Conservation (phyloP, 1,140 invertebrate species). For the Anagrus nilaparvatae region DNA sequence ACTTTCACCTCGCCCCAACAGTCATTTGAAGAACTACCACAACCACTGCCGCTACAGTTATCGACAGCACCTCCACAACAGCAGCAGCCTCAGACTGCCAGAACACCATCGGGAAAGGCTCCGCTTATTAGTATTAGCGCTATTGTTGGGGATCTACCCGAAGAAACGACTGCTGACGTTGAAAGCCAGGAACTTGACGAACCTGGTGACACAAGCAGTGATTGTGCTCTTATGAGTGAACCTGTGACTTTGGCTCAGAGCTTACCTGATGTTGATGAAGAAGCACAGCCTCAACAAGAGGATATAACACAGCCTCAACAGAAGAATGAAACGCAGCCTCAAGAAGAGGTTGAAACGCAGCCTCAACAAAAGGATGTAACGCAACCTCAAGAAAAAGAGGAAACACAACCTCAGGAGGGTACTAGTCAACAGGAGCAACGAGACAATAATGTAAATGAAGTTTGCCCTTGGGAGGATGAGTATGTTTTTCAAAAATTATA, state of each 20-base stretch:
- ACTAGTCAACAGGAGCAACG: slow-evolving; percentile 30
- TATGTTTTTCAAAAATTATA: slow-evolving; percentile 62
- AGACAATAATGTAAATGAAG: slow-evolving; percentile 58
- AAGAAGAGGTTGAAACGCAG: slow-evolving; percentile 15
- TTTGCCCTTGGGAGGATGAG: slow-evolving; percentile 85
- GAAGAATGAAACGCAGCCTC: neutral
- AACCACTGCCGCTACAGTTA: neutral
- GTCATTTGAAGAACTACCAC: slow-evolving; percentile 27
- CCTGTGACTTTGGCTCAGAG: slow-evolving; percentile 11
- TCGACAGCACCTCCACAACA: slow-evolving; percentile 11
- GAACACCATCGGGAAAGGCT: slow-evolving; percentile 36
- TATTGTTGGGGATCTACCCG: slow-evolving; percentile 49
- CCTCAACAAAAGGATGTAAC: slow-evolving; percentile 28
- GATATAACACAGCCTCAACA: neutral
- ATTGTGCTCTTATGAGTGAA: slow-evolving; percentile 14
- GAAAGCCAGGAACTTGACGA: too few species aligned
- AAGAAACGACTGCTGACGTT: slow-evolving; percentile 21
- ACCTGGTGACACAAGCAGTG: slow-evolving; percentile 19
- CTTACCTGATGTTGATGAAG: slow-evolving; percentile 6
- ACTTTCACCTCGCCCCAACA: slow-evolving; percentile 33
- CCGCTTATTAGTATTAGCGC: slow-evolving; percentile 65
- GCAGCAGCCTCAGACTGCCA: slow-evolving; percentile 30
- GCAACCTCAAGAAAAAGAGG: slow-evolving; percentile 35
- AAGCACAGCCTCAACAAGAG: slow-evolving; percentile 1
- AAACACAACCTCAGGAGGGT: slow-evolving; percentile 19